Base-by-base conservation (phyloP, 2,888 invertebrate genomes). In the Argyra leucocephala region DNA sequence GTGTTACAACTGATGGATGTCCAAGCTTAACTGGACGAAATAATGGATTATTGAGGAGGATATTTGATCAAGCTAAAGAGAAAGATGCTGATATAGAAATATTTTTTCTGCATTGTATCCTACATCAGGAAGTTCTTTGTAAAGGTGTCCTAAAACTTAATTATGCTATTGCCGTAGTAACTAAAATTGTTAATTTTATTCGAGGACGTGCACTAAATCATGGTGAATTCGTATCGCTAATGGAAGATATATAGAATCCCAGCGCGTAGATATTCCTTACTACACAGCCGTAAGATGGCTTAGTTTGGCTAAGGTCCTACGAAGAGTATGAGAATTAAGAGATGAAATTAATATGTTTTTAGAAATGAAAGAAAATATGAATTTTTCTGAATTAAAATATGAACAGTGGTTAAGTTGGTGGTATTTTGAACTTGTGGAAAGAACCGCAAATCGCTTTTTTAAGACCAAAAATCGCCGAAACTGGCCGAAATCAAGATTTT, bases 161-260 rank as follows among this genome's bases (percentile, higher is more conserved):
- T 15, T 4, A 57, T n/a, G 57, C 12, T 57, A 57, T 57, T 57
- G 12, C 6, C n/a, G 57, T 57, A 7, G 57, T 57, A n/a, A 57
- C 5, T 5, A 57, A 15, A 15, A 57, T 57, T 57, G 57, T 57
- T 57, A 57, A 57, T 57, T 57, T 7, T 57, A 57, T 57, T 57
- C 57, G 57, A 3, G 57, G 57, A 7, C 57, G 57, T 57, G 57
- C 57, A 4, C n/a, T 57, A 57, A 57, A 57, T 57, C 57, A 57
- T n/a, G 6, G 57, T 15, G 57, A 57, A 57, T 57, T 57, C 12
- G 57, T 57, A 57, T 57, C 57, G 57, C 15, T 57, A 15, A 57
- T 57, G 57, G 57, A 57, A 15, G 57, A 57, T 57, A 57, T 57
- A n/a, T n/a, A n/a, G n/a, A n/a, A n/a, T n/a, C n/a, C n/a, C n/a